These are phyloP conservation scores for Hemibates koningsi DNA, from an alignment of 2,113 vertebrate genomes.

Conservation along the genomic window DNA sequence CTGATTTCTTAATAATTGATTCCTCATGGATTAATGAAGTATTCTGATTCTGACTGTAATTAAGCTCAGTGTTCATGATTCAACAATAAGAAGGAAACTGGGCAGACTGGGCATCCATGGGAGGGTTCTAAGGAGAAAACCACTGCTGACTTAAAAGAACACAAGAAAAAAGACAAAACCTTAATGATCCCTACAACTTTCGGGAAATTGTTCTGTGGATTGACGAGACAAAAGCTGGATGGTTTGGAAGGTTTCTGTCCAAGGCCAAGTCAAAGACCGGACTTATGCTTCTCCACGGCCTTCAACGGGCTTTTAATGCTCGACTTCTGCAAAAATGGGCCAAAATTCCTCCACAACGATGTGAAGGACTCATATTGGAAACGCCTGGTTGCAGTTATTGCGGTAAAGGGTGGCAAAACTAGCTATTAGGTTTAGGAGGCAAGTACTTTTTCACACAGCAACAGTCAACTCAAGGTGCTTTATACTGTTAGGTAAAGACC, in stretches of 20 bases:
- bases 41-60: not conserved
- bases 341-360: not conserved
- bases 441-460: not conserved
- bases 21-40: not conserved
- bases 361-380: not conserved
- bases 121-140: not conserved
- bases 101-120: not conserved
- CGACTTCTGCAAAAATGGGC: not conserved
- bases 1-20: not conserved
- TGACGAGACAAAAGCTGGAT: not conserved
- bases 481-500: not conserved
- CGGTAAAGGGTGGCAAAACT: not conserved
- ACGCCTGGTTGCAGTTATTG: not conserved
- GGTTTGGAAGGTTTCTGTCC: not conserved
- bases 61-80: not conserved
- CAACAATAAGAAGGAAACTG: not conserved
- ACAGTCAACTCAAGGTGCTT: not conserved
- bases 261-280: not conserved
- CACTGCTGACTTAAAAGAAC: not conserved
- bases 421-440: not conserved
- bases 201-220: not conserved
- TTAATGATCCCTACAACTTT: not conserved
- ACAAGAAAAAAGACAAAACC: not conserved
- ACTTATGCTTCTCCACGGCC: fast-evolving
- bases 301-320: not conserved